These are phyloP conservation scores for Eilema griseolum DNA, from an alignment of 2,888 invertebrate species.

Conservation along the genomic window DNA sequence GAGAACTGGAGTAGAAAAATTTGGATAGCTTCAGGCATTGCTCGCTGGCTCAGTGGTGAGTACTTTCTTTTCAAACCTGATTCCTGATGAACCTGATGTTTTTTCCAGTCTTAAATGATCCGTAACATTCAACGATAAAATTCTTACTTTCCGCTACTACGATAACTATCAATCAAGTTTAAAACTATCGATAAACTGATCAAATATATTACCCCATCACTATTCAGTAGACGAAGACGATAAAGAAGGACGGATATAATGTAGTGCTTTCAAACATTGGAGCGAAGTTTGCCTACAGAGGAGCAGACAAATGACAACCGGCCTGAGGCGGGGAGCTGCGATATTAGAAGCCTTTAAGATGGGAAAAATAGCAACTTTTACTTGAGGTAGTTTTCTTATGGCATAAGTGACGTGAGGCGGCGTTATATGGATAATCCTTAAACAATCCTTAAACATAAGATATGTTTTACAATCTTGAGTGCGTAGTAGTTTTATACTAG, in stretches of 20 bases:
- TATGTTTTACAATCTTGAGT: neutral
- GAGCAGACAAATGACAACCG: conserved; percentile 84
- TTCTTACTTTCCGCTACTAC: neutral
- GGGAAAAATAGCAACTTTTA: conserved; percentile 85
- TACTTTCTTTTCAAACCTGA: too few species aligned
- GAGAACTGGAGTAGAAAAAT: too few species aligned
- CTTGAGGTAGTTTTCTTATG: conserved; percentile 67
- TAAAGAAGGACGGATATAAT: conserved; percentile 82
- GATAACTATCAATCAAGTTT: neutral
- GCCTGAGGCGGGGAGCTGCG: conserved; percentile 76
- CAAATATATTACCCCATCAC: conserved; percentile 27
- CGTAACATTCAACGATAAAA: neutral
- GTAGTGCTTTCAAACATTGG: conserved; percentile 85
- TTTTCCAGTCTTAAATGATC: too few species aligned
- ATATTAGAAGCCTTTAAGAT: conserved; percentile 86
- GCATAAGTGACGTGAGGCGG: conserved; percentile 40
- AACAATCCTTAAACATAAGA: neutral
- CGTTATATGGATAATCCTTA: neutral
- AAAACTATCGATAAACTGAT: conserved; percentile 14
- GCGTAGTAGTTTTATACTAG: neutral
- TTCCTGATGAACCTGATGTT: too few species aligned
- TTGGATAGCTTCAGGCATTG: too few species aligned
- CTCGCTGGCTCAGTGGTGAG: too few species aligned
- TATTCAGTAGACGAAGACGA: conserved; percentile 63
- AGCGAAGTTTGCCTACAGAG: conserved; percentile 83